phyloP scores from a whole-genome alignment of 2,888 invertebrate genomes.

The Hermaeophaga mercurialis region DNA sequence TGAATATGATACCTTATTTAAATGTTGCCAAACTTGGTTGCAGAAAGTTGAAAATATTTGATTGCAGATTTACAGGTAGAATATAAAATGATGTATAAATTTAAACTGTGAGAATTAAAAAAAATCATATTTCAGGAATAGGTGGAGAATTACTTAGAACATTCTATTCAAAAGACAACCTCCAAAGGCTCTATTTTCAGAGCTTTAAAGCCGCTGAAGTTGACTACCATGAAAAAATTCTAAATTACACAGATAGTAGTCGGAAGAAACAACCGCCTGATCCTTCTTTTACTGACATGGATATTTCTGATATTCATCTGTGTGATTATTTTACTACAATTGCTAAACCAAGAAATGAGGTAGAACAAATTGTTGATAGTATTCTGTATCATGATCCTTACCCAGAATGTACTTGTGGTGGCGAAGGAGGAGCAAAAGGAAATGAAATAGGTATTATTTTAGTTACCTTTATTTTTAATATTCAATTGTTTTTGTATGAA shows the following conservation, averaged over 20 bases:
- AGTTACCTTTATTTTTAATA: too few relatives aligned
- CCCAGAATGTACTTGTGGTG: slow-evolving; percentile 46
- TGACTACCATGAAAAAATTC: slow-evolving; percentile 36
- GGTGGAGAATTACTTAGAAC: slow-evolving; percentile 48
- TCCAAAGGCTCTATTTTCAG: slow-evolving; percentile 53
- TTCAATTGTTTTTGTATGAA: too few relatives aligned
- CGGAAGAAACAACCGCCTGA: slow-evolving; percentile 12
- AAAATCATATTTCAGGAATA: slow-evolving; percentile 38
- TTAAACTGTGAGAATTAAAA: too few relatives aligned
- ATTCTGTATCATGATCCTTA: slow-evolving; percentile 50
- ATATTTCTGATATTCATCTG: slow-evolving; percentile 35
- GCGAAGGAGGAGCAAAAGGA: slow-evolving; percentile 12
- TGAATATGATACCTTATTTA: slow-evolving; percentile 72
- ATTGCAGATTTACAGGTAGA: slow-evolving; percentile 53
- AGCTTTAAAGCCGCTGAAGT: slow-evolving; percentile 42
- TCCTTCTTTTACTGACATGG: slow-evolving; percentile 19
- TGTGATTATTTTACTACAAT: slow-evolving; percentile 25
- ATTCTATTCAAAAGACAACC: slow-evolving; percentile 41
- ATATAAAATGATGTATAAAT: too few relatives aligned
- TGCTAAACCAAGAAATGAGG: slow-evolving; percentile 20
- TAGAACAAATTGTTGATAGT: slow-evolving; percentile 39
- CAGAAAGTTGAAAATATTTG: slow-evolving; percentile 58
- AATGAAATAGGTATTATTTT: neutral
- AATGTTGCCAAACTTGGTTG: slow-evolving; percentile 77
- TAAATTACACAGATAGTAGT: slow-evolving; percentile 3